Evolutionary conservation across 2,888 invertebrate species (phyloP).

Genomic region (Schizaphis graminum): DNA sequence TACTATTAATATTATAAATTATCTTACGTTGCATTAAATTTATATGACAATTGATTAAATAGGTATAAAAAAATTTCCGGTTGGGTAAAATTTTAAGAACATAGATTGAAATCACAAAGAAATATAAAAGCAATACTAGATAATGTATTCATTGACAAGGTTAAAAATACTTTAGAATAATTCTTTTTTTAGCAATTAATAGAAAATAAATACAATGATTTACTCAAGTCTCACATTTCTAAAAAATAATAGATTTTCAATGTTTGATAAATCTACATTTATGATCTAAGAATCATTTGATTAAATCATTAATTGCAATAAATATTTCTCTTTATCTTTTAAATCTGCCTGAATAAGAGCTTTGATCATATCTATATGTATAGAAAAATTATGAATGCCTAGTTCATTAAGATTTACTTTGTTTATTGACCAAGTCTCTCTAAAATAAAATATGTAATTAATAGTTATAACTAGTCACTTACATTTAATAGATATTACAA

Average conservation of each 20-base stretch:
- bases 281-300: not conserved
- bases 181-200: not conserved
- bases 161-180: not conserved
- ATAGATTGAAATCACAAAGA: not conserved
- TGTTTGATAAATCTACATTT: not conserved
- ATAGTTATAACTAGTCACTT: not conserved
- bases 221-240: not conserved
- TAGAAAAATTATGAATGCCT: not conserved
- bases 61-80: not conserved
- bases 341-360: not conserved
- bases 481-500: no score
- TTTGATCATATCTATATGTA: not conserved
- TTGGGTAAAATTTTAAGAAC: not conserved
- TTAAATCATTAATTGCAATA: not conserved
- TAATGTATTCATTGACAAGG: not conserved
- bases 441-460: not conserved
- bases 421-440: not conserved
- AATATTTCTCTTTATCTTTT: not conserved
- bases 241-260: not conserved
- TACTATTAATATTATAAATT: no score
- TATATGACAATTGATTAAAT: not conserved
- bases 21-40: not conserved
- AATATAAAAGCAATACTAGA: not conserved
- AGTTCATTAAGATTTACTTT: not conserved
- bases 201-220: not conserved